A percentile compares a stretch with the other conserved stretches of the same genome.
phyloP scores from a whole-genome alignment of 2,888 invertebrate genomes.

The Drosophila gaucha region DNA sequence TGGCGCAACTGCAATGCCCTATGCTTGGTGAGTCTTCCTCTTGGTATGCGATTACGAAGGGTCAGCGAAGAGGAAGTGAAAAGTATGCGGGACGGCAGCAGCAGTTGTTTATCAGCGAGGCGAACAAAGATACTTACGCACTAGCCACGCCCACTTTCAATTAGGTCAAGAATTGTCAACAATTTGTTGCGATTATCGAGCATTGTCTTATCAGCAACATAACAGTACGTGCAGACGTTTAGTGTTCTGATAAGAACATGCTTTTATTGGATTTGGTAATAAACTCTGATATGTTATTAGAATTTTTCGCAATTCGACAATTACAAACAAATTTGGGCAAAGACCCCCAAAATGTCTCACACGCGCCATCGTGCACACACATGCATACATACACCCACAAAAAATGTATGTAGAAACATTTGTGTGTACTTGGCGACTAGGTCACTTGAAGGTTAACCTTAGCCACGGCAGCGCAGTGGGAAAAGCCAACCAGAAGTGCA shows the following conservation, averaged over 20 bases:
- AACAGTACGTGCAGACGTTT: slow-evolving; percentile 1
- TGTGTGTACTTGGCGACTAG: slow-evolving; percentile 60
- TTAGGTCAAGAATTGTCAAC: slow-evolving; percentile 21
- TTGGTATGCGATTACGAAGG: slow-evolving; percentile 5
- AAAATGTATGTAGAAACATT: slow-evolving; percentile 24
- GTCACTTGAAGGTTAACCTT: slow-evolving; percentile 76
- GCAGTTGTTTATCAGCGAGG: slow-evolving; percentile 29
- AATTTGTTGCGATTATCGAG: neutral
- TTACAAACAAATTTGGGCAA: slow-evolving; percentile 17
- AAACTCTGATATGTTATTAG: neutral
- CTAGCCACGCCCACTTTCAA: slow-evolving; percentile 18
- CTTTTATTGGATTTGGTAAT: too few relatives aligned
- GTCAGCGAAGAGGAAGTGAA: neutral
- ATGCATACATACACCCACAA: slow-evolving; percentile 15
- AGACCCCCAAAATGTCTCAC: slow-evolving; percentile 18
- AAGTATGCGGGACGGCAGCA: slow-evolving; percentile 13
- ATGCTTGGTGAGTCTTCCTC: neutral
- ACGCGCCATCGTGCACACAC: neutral
- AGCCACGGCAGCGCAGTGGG: slow-evolving; percentile 45
- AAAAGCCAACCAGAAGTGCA: slow-evolving; percentile 59
- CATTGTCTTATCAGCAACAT: too few relatives aligned
- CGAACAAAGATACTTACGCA: neutral
- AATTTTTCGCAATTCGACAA: neutral
- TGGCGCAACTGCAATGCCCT: slow-evolving; percentile 1
- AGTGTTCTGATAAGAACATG: slow-evolving; percentile 21